Percentiles rank a stretch among this genome's conserved stretches.
These are phyloP conservation scores for Arrhamphus sclerolepis DNA, from an alignment of 2,797 vertebrate genomes.

Conservation along the genomic window DNA sequence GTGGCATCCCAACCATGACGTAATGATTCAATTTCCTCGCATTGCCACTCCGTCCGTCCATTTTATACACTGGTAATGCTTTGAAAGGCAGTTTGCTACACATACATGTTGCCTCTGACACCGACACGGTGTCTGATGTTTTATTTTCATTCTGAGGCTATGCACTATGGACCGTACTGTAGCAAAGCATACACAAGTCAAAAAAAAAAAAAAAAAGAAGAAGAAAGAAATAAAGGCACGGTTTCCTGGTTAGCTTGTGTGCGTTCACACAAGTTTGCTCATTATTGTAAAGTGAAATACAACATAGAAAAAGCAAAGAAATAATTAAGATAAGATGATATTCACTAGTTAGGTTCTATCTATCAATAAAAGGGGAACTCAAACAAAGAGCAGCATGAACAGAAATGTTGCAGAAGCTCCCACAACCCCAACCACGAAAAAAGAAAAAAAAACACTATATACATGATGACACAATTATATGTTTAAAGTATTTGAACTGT, in stretches of 20 bases:
- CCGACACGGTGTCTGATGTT: conserved; percentile 42
- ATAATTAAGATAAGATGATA: conserved; percentile 3
- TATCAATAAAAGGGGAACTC: conserved; percentile 23
- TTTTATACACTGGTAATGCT: conserved; percentile 49
- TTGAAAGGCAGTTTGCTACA: conserved; percentile 48
- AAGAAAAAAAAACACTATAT: conserved; percentile 18
- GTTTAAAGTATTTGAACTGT: conserved; percentile 48
- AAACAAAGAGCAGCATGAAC: conserved; percentile 26
- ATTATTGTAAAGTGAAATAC: background rate
- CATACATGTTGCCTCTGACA: conserved; percentile 34
- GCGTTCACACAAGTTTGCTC: conserved; percentile 25
- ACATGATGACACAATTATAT: conserved; percentile 28
- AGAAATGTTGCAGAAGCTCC: conserved; percentile 31
- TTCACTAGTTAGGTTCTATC: conserved; percentile 10
- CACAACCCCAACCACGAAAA: conserved; percentile 35
- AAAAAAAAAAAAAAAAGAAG: conserved; percentile 24
- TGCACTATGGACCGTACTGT: conserved; percentile 64
- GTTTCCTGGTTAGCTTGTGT: conserved; percentile 32
- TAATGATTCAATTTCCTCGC: conserved; percentile 40
- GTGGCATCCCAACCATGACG: conserved; percentile 21
- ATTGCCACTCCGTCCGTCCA: conserved; percentile 67
- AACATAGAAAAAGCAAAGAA: conserved; percentile 19
- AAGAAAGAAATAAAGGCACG: conserved; percentile 18
- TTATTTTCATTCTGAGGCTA: conserved; percentile 53
- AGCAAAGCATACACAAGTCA: conserved; percentile 48